These are phyloP conservation scores for Pseudomyrmex cubaensis DNA, from an alignment of 1,140 invertebrate species.

Conservation along the genomic window DNA sequence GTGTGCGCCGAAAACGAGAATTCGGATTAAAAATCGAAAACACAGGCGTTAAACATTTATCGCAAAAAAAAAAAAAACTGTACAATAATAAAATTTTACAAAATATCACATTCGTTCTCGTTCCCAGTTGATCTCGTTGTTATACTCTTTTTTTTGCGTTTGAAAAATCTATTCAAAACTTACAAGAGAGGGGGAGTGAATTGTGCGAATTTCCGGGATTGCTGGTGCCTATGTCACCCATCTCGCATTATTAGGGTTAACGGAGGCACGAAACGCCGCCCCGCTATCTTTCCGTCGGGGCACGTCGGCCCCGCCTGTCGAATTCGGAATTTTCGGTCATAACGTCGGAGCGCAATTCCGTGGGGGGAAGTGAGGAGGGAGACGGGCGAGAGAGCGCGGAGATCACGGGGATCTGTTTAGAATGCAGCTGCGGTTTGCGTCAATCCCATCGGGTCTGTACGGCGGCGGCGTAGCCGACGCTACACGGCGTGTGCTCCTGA, in stretches of 20 bases:
- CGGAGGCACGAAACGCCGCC: neutral
- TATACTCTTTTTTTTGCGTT: neutral
- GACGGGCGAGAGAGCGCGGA: constrained; percentile 17
- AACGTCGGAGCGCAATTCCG: constrained; percentile 29
- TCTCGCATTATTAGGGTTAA: constrained; percentile 29
- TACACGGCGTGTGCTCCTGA: constrained; percentile 14
- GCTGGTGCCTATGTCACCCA: neutral
- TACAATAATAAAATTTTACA: neutral
- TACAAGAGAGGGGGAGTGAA: no score
- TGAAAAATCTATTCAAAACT: neutral
- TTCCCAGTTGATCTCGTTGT: no score
- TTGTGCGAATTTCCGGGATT: neutral
- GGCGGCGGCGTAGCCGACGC: constrained; percentile 50
- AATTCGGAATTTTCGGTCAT: constrained; percentile 50
- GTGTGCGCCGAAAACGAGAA: no score
- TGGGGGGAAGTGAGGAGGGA: neutral
- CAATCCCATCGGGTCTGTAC: constrained; percentile 69
- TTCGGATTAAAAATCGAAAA: no score
- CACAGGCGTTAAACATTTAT: no score
- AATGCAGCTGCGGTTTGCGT: constrained; percentile 74
- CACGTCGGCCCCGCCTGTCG: constrained; percentile 35
- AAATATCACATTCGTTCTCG: neutral
- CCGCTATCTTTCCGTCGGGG: constrained; percentile 3
- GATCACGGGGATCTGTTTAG: constrained; percentile 73
- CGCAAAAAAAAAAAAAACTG: no score